Evolutionary conservation across 1,140 invertebrate genomes (phyloP).

Genomic region (Triops cancriformis): DNA sequence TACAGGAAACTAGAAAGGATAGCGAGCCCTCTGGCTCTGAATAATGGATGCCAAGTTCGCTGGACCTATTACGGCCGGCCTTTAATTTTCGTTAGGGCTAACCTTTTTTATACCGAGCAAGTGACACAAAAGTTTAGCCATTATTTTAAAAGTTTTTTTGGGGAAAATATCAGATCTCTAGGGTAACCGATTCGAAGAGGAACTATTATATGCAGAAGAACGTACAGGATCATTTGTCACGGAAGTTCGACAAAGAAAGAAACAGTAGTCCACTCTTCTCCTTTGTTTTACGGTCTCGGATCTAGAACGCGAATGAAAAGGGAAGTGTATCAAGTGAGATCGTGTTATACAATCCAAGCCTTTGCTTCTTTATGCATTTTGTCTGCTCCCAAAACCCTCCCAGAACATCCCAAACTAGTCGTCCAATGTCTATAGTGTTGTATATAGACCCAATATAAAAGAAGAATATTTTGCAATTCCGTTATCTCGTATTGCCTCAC

Average conservation of each 20-base stretch:
- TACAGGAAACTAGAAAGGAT: too few species aligned
- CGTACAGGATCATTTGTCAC: neutral
- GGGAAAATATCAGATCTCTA: neutral
- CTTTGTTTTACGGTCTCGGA: neutral
- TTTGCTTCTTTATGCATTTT: constrained; percentile 11
- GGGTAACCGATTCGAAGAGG: neutral
- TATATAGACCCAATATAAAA: neutral
- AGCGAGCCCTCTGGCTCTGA: too few species aligned
- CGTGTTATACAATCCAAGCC: neutral
- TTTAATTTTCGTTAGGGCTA: neutral
- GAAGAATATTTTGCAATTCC: neutral
- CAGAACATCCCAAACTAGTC: neutral
- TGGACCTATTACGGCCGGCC: neutral
- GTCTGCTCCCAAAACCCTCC: neutral
- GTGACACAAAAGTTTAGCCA: neutral
- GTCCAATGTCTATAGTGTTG: constrained; percentile 9
- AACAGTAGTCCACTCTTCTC: neutral
- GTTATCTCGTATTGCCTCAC: neutral
- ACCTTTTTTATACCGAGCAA: neutral
- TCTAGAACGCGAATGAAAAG: neutral
- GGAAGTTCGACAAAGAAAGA: neutral
- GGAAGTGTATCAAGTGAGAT: neutral
- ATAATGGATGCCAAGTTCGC: neutral
- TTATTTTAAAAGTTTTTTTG: neutral
- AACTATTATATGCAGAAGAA: neutral